phyloP scores from a whole-genome alignment of 2,888 invertebrate species.

The Callosobruchus maculatus region DNA sequence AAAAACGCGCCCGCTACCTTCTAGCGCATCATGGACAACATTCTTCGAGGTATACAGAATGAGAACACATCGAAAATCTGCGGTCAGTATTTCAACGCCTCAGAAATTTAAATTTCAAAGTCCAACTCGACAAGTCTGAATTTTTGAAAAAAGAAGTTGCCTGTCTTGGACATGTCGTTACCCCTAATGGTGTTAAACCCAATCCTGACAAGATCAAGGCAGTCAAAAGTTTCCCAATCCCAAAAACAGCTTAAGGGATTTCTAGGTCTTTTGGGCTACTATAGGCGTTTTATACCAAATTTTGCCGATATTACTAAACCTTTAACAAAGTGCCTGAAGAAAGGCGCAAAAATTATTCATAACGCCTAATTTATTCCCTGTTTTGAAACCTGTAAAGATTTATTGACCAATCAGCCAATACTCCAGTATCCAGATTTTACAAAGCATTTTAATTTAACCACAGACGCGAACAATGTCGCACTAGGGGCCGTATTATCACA shows the following conservation, averaged over 20 bases:
- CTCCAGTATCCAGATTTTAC: constrained; percentile 27
- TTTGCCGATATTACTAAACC: constrained; percentile 23
- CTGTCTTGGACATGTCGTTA: constrained; percentile 16
- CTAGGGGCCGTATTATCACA: constrained; percentile 26
- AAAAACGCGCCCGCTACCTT: constrained; percentile 29
- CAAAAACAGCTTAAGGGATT: constrained; percentile 24
- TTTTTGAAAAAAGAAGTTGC: constrained; percentile 20
- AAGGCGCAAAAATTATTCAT: constrained; percentile 15
- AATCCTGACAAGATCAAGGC: constrained; percentile 14
- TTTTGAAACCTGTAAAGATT: constrained; percentile 20
- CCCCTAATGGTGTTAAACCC: constrained; percentile 9
- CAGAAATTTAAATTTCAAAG: constrained; percentile 19
- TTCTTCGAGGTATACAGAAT: constrained; percentile 22
- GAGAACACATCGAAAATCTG: constrained; percentile 17
- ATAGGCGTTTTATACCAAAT: constrained; percentile 18
- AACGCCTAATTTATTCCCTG: constrained; percentile 9
- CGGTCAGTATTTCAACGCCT: constrained; percentile 15
- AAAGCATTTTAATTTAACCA: constrained; percentile 25
- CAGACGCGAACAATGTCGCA: constrained; percentile 24
- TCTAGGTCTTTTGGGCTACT: constrained; percentile 22
- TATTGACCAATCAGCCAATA: constrained; percentile 20
- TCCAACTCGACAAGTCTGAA: constrained; percentile 22
- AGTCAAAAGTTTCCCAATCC: constrained; percentile 18
- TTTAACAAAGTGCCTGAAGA: constrained; percentile 18
- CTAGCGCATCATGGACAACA: constrained; percentile 25